Base-by-base conservation (phyloP, 2,113 vertebrate genomes). In the Falco punctatus region DNA sequence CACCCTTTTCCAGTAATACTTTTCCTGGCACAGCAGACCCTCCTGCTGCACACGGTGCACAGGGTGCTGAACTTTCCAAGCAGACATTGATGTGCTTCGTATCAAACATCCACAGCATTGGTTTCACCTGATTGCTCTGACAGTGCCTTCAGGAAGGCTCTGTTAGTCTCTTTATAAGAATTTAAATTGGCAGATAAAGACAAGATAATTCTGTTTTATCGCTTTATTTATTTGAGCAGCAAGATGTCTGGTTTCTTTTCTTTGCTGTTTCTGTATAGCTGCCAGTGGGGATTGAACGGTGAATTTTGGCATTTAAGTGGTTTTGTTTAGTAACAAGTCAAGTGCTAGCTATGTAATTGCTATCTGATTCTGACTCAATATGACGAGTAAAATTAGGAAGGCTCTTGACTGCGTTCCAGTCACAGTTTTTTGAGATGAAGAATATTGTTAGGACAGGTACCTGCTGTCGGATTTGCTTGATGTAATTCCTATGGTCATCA, bases 41-140 rank as follows among this genome's bases (percentile, higher is more conserved):
- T 38, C 14, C 1, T 0, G 9, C 48, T 15, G 23, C 22, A 8
- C n/a, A 1, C 35, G 8, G 13, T 7, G 26, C 32, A 5, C 21
- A 13, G 62, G 40, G 16, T 18, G 49, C 71, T 14, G 48, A 28
- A 40, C 51, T 59, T 12, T 26, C 42, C 1, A 0, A 33, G 69
- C 2, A 0, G 26, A 4, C n/a, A 15, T 6, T 1, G 17, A 15
- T 9, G 30, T 59, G 14, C 75, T 66, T 18, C 6, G 4, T 40
- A 28, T 23, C 54, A 13, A 30, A 48, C 20, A 6, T 2, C 2
- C 55, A 4, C 69, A 22, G 66, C 46, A 4, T 5, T 42, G 66
- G 38, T 19, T 62, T 66, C 48, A 73, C 51, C 85, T 55, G 40
- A 14, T 5, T 13, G 66, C 40, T 82, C 66, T 52, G 67, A 57